Base-by-base conservation (phyloP, 2,113 vertebrate species). In the Xiphophorus maculatus region DNA sequence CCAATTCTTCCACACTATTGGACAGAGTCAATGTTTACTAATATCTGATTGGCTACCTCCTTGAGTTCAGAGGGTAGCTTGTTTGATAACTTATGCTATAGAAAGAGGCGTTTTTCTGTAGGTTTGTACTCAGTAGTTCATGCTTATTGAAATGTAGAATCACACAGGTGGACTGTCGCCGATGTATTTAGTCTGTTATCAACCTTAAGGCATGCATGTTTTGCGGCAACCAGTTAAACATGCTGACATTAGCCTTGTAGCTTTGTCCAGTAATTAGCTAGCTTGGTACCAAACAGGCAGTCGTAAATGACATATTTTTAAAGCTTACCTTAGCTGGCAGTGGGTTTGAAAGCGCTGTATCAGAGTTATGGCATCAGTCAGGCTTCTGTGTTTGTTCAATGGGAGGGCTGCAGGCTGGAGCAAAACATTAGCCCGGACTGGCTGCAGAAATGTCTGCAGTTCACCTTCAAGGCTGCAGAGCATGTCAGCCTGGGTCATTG, bases 401-500 rank as follows among this genome's bases (percentile, higher is more conserved):
- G 27, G 63, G 22, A 89, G 7, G 42, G 71, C 60, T 35, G 72
- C 71, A 63, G n/a, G 72, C 30, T 79, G 42, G 35, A 73, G 33
- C 27, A 80, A 74, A 78, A 70, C 86, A 32, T 82, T 87, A 82
- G 71, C 76, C 44, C 61, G 62, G 17, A 32, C 74, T 17, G 73
- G 64, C 0, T 48, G 48, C 66, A 76, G 87, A 76, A 54, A 72
- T 37, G 22, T 91, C 27, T 76, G 77, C 71, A 82, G 73, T 42
- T 91, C 91, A 75, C 70, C 87, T 85, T 75, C 84, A 78, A 76
- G 81, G 10, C 71, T 19, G 25, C 85, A 91, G 71, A 25, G 89
- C 85, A 98, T 98, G 97, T 94, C 96, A 7, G 96, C 97, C 2
- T 98, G 97, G 97, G 94, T 97, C 74, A 95, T 98, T 64, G 95